Evolutionary conservation across 2,888 invertebrate genomes (phyloP).

Genomic region (Meganola albula): DNA sequence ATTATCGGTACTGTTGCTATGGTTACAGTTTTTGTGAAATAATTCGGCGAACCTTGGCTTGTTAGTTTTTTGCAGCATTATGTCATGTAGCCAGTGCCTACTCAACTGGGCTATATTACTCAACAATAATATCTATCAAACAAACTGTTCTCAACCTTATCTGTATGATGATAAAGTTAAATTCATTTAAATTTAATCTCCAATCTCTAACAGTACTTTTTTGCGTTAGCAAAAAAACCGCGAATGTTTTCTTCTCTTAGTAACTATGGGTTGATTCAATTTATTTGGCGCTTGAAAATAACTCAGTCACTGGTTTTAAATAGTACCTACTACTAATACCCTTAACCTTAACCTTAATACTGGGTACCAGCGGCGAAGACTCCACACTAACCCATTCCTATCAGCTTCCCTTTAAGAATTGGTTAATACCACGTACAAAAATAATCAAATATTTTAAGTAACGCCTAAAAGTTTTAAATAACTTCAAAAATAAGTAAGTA

Average conservation of each 20-base stretch:
- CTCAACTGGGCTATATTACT: constrained; percentile 15
- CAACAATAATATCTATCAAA: no score
- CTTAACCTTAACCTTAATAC: no score
- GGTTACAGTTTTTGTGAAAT: constrained; percentile 28
- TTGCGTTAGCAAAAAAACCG: constrained; percentile 20
- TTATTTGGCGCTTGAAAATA: no score
- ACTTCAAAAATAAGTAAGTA: no score
- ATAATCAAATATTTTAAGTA: no score
- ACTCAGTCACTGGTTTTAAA: no score
- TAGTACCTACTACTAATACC: no score
- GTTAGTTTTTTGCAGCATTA: constrained; percentile 43
- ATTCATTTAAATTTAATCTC: not conserved
- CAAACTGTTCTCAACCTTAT: constrained; percentile 13
- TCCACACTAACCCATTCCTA: no score
- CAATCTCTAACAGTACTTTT: constrained; percentile 16
- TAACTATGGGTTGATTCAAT: constrained; percentile 23
- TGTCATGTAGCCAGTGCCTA: constrained; percentile 38
- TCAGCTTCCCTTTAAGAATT: no score
- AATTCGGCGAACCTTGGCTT: constrained; percentile 38
- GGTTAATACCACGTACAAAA: no score
- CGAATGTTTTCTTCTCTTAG: constrained; percentile 33
- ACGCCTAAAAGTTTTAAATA: no score
- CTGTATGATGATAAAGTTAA: constrained; percentile 1
- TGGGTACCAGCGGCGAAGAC: no score
- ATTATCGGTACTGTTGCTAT: constrained; percentile 23